Base-by-base conservation (phyloP, 2,888 invertebrate species). In the Lutraria lutraria region DNA sequence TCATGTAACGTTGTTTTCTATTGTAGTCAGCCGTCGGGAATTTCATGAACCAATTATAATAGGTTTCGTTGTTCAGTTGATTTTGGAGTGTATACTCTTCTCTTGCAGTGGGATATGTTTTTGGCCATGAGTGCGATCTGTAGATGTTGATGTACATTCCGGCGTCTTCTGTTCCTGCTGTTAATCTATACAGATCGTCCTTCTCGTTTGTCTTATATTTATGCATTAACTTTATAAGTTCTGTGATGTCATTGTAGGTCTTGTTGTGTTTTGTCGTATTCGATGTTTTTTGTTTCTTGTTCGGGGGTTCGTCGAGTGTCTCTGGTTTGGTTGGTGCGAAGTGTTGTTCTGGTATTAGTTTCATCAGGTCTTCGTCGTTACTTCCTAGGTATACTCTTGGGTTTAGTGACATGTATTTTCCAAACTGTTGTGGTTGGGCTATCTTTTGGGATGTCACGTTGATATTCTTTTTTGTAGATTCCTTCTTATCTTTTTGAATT, bases 21-120 rank as follows among this genome's bases (percentile, higher is more conserved):
- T 12, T 4, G 25, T 3, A 25, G 3, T 13, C 12, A 4, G 19
- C 16, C 12, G 81, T 29, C 3, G 52, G 12, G 21, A 25, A 52
- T 3, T 43, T 53, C 81, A 53, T 81, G n/a, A 52, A 81, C 53
- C 81, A 81, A 21, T 81, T 53, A 52, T 52, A 81, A n/a, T 81
- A 81, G 15, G 4, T 81, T 12, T 19, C 21, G 8, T 43, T 12
- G 21, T 53, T 21, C 1, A 68, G 3, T 25, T 68, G 12, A 12
- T 68, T 68, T 2, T 68, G 12, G 0, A 68, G 12, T 1, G 4
- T 6, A 12, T 68, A 68, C 12, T 68, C 68, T 3, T 68, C 68
- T 68, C 12, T 68, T 10, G 68, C 68, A 21, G 25, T 3, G 21
- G 12, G 12, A 25, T 68, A 68, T 3, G 25, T 10, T 25, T 12